Percentiles rank a stretch among this genome's conserved stretches.
Conservation (phyloP, 2,888 invertebrate species). For the Dioctria linearis region DNA sequence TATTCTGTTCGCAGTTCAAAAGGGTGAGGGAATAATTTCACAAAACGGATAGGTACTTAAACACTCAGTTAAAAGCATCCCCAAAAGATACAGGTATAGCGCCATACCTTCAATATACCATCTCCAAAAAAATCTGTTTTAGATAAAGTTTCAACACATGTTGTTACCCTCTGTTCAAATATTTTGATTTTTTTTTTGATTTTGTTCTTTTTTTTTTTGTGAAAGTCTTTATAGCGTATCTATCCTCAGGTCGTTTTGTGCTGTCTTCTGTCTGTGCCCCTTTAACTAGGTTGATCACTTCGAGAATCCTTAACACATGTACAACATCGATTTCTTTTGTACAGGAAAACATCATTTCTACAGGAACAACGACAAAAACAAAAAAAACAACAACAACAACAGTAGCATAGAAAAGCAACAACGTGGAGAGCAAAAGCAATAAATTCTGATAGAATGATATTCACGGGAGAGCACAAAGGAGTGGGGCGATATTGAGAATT, state of each 20-base stretch:
- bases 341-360: not conserved
- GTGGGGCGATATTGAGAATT: conserved; percentile 24
- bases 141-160: conserved; percentile 36
- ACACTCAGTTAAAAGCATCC: conserved; percentile 46
- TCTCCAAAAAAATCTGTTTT: conserved; percentile 18
- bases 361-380: not conserved
- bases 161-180: conserved; percentile 34
- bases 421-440: conserved; percentile 26
- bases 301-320: conserved; percentile 41
- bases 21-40: not conserved
- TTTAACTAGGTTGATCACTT: conserved; percentile 31
- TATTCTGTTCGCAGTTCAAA: no score
- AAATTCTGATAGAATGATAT: conserved; percentile 49
- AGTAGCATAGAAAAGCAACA: conserved; percentile 14
- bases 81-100: not conserved
- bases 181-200: conserved; percentile 5
- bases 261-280: conserved; percentile 10
- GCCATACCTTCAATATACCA: not conserved
- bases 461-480: conserved; percentile 30
- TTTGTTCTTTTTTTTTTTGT: not conserved
- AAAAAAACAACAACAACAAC: not conserved
- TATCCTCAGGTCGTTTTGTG: conserved; percentile 31
- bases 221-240: not conserved
- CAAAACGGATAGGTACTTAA: conserved; percentile 35
- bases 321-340: conserved; percentile 22